Percentiles rank a stretch among this genome's conserved stretches.
Evolutionary conservation across 2,888 invertebrate species (phyloP).

Genomic region (Strigamia maritima): DNA sequence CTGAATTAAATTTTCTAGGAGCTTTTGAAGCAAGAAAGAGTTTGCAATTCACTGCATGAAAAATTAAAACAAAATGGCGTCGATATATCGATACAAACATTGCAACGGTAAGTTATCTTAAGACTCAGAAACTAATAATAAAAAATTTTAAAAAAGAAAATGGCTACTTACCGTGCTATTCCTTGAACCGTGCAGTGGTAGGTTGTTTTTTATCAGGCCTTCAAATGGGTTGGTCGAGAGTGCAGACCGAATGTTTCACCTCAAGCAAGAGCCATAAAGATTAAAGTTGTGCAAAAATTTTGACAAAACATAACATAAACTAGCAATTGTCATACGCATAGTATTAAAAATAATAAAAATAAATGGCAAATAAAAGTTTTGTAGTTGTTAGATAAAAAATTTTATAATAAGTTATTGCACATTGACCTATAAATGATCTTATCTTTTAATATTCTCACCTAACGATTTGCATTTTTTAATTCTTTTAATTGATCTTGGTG

Average conservation of each 20-base stretch:
- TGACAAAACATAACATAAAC: neutral
- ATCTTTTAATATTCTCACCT: no score
- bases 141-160: neutral
- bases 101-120: neutral
- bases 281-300: conserved; percentile 19
- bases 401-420: neutral
- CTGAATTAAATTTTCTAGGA: neutral
- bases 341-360: no score
- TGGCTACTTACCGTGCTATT: neutral
- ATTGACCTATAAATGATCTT: no score
- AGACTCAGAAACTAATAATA: neutral
- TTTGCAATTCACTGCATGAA: neutral
- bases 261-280: conserved; percentile 18
- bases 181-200: neutral
- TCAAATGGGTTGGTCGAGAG: neutral
- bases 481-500: neutral
- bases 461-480: no score
- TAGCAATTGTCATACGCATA: neutral
- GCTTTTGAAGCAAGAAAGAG: conserved; percentile 13
- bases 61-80: conserved; percentile 24
- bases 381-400: neutral
- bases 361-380: no score
- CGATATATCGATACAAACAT: neutral
- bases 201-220: neutral
- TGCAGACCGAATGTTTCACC: neutral